Evolutionary conservation across 2,797 vertebrate species (phyloP), one percentile per base, ranked within the genome.

Genomic region (Tapera naevia): DNA sequence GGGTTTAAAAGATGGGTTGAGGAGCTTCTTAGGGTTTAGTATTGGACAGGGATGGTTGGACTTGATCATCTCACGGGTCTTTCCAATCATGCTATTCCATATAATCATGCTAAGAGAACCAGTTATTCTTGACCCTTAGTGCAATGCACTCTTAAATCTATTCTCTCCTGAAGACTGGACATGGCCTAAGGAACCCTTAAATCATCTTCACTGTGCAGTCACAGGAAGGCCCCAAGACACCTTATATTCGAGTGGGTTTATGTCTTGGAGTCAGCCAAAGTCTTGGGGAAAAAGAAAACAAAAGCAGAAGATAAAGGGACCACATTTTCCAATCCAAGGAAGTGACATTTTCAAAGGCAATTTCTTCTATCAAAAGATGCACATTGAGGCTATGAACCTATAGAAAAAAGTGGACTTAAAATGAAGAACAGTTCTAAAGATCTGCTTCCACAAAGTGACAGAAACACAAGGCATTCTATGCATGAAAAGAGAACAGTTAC

Each of bases 221-320:
- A 4, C 70, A 67, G 35, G 17, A 66, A 89, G 7, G 54, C 13
- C 14, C 27, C 56, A 39, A 43, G n/a, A 46, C 5, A 17, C 25
- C 28, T 32, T 39, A 18, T 17, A 13, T 4, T 3, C 19, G 37
- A 57, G 2, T 22, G 17, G 2, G 0, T 61, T 45, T 45, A 17
- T 51, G 19, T 17, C 39, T 6, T 35, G 19, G 21, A 80, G 19
- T 48, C 57, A 62, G n/a, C 7, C 46, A 74, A 35, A 70, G 33
- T 17, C 35, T 17, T 7, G 6, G 17, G 19, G 5, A 3, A 25
- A 65, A 69, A 58, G 4, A 50, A 72, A 80, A 17, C 5, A 62
- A 72, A 65, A 50, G 7, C 19, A 69, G 8, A 46, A 65, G 7
- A 71, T 5, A 51, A 71, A 83, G 12, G 76, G 13, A 3, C 4